These are phyloP conservation scores for Tyto alba DNA, from an alignment of 2,113 vertebrate species.

Conservation along the genomic window DNA sequence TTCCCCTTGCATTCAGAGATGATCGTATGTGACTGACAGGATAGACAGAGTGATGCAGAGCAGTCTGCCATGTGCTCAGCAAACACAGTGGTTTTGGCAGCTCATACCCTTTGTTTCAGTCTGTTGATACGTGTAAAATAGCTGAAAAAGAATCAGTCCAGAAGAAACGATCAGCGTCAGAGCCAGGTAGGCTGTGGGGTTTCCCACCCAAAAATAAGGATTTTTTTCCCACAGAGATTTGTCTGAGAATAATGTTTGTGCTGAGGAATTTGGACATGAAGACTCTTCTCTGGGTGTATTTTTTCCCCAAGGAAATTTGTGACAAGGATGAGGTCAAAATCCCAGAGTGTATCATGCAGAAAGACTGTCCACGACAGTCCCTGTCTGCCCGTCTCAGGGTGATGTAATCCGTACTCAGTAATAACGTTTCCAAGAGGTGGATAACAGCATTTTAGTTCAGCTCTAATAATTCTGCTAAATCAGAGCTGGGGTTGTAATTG, in stretches of 20 bases:
- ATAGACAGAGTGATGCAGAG: neutral
- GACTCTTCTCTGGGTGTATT: neutral
- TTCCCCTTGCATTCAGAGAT: neutral
- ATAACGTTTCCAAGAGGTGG: neutral
- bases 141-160: neutral
- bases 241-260: neutral
- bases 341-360: neutral
- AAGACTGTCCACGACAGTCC: neutral
- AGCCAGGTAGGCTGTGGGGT: neutral
- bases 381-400: neutral
- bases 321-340: neutral
- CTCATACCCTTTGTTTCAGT: neutral
- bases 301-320: neutral
- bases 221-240: neutral
- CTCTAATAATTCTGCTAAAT: slow-evolving; percentile 62
- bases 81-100: neutral
- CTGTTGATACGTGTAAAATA: neutral
- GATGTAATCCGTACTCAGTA: neutral
- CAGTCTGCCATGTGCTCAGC: neutral
- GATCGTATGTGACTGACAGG: neutral
- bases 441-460: slow-evolving; percentile 52
- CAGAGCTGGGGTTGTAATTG: neutral
- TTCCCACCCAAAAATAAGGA: accelerated
- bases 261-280: neutral
- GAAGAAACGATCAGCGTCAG: neutral